Evolutionary conservation across 2,888 invertebrate species (phyloP).

Genomic region (Pegoplata infirma): DNA sequence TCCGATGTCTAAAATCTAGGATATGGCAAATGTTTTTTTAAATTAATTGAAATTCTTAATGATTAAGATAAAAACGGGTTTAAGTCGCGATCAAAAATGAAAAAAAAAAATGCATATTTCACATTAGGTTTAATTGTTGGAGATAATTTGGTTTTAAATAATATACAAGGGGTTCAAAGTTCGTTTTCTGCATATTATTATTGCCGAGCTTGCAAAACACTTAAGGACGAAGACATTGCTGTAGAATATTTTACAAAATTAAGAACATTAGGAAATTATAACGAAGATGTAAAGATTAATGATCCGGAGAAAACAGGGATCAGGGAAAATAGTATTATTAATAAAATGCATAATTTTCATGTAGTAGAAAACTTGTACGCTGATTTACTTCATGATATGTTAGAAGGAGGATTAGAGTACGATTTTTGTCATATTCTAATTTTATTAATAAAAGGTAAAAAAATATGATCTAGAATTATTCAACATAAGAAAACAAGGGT

Average conservation of each 20-base stretch:
- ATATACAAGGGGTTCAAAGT: neutral
- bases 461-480: constrained; percentile 15
- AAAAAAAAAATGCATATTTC: constrained; percentile 2
- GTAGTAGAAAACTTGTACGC: constrained; percentile 28
- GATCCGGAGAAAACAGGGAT: no score
- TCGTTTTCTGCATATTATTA: constrained; percentile 6
- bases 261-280: neutral
- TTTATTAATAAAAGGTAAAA: constrained; percentile 6
- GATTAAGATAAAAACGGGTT: constrained; percentile 12
- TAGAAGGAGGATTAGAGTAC: constrained; percentile 30
- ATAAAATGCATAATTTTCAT: constrained; percentile 23
- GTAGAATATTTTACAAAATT: constrained; percentile 8
- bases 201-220: constrained; percentile 11
- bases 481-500: constrained; percentile 25
- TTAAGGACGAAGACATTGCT: neutral
- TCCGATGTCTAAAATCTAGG: constrained; percentile 6
- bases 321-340: no score
- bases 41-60: constrained; percentile 20
- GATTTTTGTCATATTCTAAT: constrained; percentile 23
- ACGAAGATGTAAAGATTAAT: neutral
- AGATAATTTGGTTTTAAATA: no score
- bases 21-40: constrained; percentile 14
- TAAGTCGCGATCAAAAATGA: neutral
- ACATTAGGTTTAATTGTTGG: constrained; percentile 10
- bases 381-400: constrained; percentile 37